Conservation (phyloP, 2,797 vertebrate species). For the Synaphobranchus kaupii region DNA sequence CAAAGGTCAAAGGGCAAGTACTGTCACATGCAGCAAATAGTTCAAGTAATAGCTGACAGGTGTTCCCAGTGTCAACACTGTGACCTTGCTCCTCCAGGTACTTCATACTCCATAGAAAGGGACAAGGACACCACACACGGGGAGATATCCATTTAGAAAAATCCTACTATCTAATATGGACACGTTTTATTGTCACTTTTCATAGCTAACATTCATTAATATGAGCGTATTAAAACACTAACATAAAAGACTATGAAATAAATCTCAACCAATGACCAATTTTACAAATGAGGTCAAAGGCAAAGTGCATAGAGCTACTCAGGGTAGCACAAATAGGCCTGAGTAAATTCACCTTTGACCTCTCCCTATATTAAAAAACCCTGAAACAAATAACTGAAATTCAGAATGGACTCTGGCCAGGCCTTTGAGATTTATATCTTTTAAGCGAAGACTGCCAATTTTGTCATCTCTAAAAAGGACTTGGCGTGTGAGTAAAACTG, state of each 20-base stretch:
- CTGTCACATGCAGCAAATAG: conserved; percentile 16
- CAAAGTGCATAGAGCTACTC: background rate
- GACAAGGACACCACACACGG: background rate
- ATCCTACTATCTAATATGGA: background rate
- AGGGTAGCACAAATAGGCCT: background rate
- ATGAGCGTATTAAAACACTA: background rate
- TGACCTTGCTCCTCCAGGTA: conserved; percentile 28
- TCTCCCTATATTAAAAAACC: background rate
- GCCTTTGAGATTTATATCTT: background rate
- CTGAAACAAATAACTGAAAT: background rate
- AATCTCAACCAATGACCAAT: background rate
- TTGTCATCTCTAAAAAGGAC: no score
- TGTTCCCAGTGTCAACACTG: background rate
- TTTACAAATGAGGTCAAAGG: background rate
- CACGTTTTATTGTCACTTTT: background rate
- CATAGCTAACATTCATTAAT: background rate
- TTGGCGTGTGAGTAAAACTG: background rate
- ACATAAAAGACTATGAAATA: background rate
- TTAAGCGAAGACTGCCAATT: background rate
- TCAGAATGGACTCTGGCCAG: background rate
- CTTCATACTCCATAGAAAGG: conserved; percentile 26
- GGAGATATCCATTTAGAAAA: background rate
- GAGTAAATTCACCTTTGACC: background rate
- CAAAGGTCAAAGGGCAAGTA: conserved; percentile 27
- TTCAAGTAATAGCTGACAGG: conserved; percentile 26